Conservation (phyloP, 2,113 vertebrate genomes). For the Arothron firmamentum region DNA sequence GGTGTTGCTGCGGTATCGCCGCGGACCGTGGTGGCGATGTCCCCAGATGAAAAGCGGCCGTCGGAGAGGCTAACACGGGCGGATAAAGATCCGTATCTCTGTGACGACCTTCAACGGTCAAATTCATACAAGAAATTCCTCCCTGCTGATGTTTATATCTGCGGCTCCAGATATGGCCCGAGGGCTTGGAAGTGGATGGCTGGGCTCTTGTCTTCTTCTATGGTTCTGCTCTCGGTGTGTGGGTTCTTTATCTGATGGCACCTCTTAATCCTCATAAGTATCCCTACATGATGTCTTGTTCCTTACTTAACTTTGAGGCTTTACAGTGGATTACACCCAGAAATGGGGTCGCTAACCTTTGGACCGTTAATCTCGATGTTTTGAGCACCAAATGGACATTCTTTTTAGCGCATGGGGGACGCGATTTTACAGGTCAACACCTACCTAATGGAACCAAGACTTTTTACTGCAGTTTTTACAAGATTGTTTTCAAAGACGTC, state of each 20-base stretch:
- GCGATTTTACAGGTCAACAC: conserved; percentile 2
- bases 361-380: conserved; percentile 33
- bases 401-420: conserved; percentile 12
- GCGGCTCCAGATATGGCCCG: conserved; percentile 45
- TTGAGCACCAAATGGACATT: conserved; percentile 14
- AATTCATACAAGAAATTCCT: conserved; percentile 19
- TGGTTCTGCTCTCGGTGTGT: conserved; percentile 38
- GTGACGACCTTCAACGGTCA: conserved; percentile 30
- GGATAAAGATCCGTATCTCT: conserved; percentile 46
- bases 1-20: conserved; percentile 32
- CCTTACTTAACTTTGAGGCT: conserved; percentile 46
- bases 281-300: conserved; percentile 32
- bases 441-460: not conserved
- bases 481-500: too few species aligned
- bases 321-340: conserved; percentile 53
- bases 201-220: conserved; percentile 48
- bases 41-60: conserved; percentile 39
- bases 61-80: conserved; percentile 6
- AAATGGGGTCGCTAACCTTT: conserved; percentile 42
- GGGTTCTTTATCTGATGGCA: conserved; percentile 61
- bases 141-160: conserved; percentile 45
- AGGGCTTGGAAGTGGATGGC: conserved; percentile 26
- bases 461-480: too few species aligned
- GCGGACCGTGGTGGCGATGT: conserved; percentile 29
- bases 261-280: conserved; percentile 50